Evolutionary conservation across 2,888 invertebrate genomes (phyloP).

Genomic region (Anticlea derivata): DNA sequence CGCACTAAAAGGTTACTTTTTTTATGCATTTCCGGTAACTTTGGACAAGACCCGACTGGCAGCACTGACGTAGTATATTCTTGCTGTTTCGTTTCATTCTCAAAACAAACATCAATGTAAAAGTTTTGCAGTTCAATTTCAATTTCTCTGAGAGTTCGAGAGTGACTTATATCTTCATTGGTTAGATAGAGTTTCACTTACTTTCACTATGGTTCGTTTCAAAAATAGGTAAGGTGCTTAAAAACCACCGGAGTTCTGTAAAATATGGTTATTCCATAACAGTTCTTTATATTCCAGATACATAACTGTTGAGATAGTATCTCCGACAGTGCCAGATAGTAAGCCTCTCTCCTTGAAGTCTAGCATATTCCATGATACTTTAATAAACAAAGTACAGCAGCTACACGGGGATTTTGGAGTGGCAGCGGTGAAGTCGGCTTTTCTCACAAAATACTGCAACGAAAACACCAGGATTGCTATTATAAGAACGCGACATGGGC

Average conservation of each 20-base stretch:
- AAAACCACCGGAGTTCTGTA: too few relatives aligned
- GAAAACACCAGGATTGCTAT: conserved; percentile 89
- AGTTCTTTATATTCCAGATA: conserved; percentile 79
- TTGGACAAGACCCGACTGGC: too few relatives aligned
- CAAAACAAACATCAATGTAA: too few relatives aligned
- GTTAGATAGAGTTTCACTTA: too few relatives aligned
- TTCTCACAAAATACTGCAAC: conserved; percentile 91
- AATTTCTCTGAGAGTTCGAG: too few relatives aligned
- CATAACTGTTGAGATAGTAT: conserved; percentile 86
- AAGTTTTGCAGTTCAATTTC: neutral
- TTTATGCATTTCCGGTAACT: too few relatives aligned
- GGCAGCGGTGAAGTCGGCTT: conserved; percentile 88
- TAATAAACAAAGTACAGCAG: conserved; percentile 86
- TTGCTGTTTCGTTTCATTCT: too few relatives aligned
- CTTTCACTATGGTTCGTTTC: conserved; percentile 83
- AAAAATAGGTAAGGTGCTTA: conserved; percentile 83
- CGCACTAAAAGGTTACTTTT: too few relatives aligned
- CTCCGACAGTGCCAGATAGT: conserved; percentile 73
- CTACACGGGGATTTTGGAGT: conserved; percentile 90
- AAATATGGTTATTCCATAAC: neutral
- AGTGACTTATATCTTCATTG: too few relatives aligned
- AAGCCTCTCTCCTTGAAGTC: conserved; percentile 78
- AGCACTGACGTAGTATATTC: too few relatives aligned
- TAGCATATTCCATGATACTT: conserved; percentile 79
- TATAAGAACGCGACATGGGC: conserved; percentile 88